Conservation (phyloP, 2,888 invertebrate genomes). For the Vesta saturnalis region DNA sequence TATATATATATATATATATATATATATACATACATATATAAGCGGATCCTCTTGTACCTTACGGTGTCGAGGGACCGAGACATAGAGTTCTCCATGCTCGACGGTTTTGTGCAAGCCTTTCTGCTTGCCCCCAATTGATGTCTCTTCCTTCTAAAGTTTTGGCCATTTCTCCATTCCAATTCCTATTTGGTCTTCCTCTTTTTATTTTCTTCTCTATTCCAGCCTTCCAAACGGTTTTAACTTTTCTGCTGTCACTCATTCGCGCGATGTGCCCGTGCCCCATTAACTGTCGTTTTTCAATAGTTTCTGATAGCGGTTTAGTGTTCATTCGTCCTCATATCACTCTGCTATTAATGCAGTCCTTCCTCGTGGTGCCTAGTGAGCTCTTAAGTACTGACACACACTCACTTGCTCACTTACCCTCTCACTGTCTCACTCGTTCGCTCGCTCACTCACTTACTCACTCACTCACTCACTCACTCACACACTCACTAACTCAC, state of each 20-base stretch:
- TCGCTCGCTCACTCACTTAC: too few species aligned
- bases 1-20: too few species aligned
- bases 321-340: background rate
- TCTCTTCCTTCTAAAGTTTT: too few species aligned
- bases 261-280: background rate
- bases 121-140: too few species aligned
- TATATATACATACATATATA: background rate
- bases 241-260: background rate
- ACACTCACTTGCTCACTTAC: background rate
- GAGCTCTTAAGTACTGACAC: background rate
- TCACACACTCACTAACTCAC: too few species aligned
- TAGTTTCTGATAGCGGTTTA: background rate
- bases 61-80: background rate
- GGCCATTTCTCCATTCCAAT: background rate
- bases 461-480: too few species aligned
- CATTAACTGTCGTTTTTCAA: background rate
- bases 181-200: too few species aligned
- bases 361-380: background rate
- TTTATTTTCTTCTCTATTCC: too few species aligned
- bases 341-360: background rate
- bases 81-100: background rate
- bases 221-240: background rate
- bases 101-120: too few species aligned
- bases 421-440: background rate
- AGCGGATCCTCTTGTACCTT: background rate